Percentiles rank a stretch among this genome's conserved stretches.
Conservation (phyloP, 2,888 invertebrate species). For the Drosophila mayaguana region DNA sequence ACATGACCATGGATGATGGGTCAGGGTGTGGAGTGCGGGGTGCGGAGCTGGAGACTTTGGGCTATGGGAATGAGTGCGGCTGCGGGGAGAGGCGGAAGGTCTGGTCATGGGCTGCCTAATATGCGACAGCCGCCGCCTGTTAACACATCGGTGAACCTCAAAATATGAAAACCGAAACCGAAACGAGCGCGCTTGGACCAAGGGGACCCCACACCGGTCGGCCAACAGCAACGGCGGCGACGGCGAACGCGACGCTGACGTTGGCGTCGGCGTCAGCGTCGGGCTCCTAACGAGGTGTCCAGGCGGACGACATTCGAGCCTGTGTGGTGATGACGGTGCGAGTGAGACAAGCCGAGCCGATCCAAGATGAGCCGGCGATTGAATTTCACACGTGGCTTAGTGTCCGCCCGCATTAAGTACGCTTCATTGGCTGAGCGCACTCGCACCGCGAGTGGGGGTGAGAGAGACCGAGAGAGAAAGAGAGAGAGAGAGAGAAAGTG, state of each 20-base stretch:
- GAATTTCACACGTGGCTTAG: conserved; percentile 84
- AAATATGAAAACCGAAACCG: conserved; percentile 78
- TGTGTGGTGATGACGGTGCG: conserved; percentile 42
- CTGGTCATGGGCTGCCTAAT: conserved; percentile 64
- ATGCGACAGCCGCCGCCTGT: conserved; percentile 80
- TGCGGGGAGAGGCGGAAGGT: conserved; percentile 15
- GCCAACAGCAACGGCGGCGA: neutral
- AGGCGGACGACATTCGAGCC: conserved; percentile 70
- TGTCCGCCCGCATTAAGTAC: conserved; percentile 83
- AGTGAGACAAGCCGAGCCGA: conserved; percentile 36
- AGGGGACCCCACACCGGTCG: conserved; percentile 62
- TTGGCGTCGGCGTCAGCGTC: conserved; percentile 22
- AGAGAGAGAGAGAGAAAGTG: conserved; percentile 16
- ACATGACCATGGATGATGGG: conserved; percentile 30
- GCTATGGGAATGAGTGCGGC: conserved; percentile 4
- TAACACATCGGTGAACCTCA: conserved; percentile 79
- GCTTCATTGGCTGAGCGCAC: conserved; percentile 60
- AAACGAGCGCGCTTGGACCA: conserved; percentile 50
- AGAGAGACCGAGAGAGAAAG: neutral
- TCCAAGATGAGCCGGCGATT: conserved; percentile 58
- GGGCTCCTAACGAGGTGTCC: conserved; percentile 75
- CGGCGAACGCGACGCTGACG: neutral
- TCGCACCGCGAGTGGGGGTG: too few relatives aligned
- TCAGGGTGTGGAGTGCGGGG: neutral
- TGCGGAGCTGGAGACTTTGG: neutral